These are phyloP conservation scores for Vombatus ursinus DNA, from an alignment of 2,113 vertebrate species.

Conservation along the genomic window DNA sequence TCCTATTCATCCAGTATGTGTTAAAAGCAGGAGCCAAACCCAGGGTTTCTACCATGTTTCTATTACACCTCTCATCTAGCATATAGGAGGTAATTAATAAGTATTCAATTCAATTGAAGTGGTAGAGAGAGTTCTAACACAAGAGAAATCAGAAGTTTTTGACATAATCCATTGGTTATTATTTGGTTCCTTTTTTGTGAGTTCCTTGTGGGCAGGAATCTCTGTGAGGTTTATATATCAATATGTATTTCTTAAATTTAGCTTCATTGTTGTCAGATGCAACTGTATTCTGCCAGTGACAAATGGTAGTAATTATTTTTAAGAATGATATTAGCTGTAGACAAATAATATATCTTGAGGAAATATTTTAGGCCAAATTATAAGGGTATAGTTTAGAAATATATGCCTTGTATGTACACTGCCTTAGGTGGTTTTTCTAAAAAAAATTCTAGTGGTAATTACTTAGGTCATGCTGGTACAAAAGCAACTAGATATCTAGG, in stretches of 20 bases:
- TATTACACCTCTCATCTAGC: not conserved
- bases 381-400: not conserved
- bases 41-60: not conserved
- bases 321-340: not conserved
- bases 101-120: not conserved
- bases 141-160: not conserved
- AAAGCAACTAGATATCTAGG: not conserved
- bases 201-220: not conserved
- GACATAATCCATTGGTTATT: not conserved
- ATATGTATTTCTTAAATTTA: not conserved
- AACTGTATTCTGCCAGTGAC: not conserved
- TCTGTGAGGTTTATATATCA: not conserved
- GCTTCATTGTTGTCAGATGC: not conserved
- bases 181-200: not conserved
- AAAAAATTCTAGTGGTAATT: not conserved
- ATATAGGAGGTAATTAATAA: not conserved
- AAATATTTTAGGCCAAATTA: not conserved
- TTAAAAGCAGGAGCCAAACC: not conserved
- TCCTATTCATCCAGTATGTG: not conserved
- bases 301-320: not conserved
- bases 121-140: not conserved
- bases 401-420: not conserved
- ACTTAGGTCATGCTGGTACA: not conserved
- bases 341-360: not conserved
- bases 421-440: not conserved